Base-by-base conservation (phyloP, 37 sponge, comb jelly and placozoan species). In the Crambe crambe region DNA sequence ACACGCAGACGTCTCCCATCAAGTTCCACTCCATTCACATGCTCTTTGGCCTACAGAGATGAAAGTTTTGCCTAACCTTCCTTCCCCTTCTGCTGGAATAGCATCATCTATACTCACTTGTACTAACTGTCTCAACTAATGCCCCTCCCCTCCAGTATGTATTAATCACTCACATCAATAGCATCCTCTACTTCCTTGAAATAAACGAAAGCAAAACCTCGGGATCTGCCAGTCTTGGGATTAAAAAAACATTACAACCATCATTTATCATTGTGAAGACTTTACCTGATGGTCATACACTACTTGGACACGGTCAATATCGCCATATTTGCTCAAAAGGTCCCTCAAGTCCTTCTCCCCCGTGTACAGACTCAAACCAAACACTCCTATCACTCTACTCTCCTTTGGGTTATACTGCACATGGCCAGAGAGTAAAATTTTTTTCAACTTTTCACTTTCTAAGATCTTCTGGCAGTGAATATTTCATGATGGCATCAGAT, bases 321-420 rank as follows among this genome's bases (percentile, higher is more conserved):
- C 71, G 15, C 98, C 98, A 79, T 83, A 97, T 58, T 87, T 89
- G n/a, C 74, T 66, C 41, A 92, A 92, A 38, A 92, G 63, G 29
- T 95, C 93, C 62, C 83, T 68, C 42, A 97, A 74, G 12, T 97
- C 98, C 43, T 90, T 89, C 73, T 97, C 98, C 2, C 84, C 83
- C 0, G 98, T 97, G 75, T 92, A 85, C 58, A 97, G 85, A 63
- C 88, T 92, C 73, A 97, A 70, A 3, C 98, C 98, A 86, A 97
- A 97, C 70, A 97, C 98, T 54, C 98, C 98, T 29, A 95, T 58
- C 35, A 89, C 90, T 3, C 86, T 80, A 68, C 77, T 74, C 22
- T 80, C 85, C 15, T 73, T 73, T 0, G 96, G 96, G 68, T 94
- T 88, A 41, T 62, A 86, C 92, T 90, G 73, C 0, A 27, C 15